Evolutionary conservation across 1,140 invertebrate species (phyloP), one percentile per base, ranked within the genome.

Genomic region (Tachypleus tridentatus): DNA sequence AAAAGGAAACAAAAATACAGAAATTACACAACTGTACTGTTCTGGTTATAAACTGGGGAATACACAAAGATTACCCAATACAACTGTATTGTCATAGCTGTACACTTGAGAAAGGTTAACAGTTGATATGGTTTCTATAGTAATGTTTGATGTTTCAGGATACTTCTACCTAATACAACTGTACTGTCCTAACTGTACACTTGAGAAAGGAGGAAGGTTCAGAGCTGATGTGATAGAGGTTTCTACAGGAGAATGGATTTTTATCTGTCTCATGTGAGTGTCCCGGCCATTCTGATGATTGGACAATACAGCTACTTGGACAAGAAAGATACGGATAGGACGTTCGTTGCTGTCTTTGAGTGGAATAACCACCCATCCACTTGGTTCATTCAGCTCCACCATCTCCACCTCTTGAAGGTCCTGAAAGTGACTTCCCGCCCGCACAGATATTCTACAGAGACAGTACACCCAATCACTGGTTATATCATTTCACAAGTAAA

Each of bases 251-350:
- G 93, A 93, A 75, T 97, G 91, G 59, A 98, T 87, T 78, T 95
- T 93, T 58, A 98, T 97, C 77, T 97, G 93, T 59, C 97, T 82
- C 81, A 99, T 89, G 75, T 99, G 97, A 6, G 96, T 98, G 73
- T 99, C 97, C 63, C 97, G 77, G 10, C 97, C 97, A 81, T 98
- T 98, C 77, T 98, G 97, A 79, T 99, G 96, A 79, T 99, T 99
- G 65, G 92, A 94, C 9, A 98, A 84, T 1, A 96, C 89, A n/a
- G 93, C 92, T 73, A 96, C 91, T 79, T 98, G 94, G 56, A 98
- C 86, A 89, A 98, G 95, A 73, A 93, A 97, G 50, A 94, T 94
- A 69, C 93, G 82, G 53, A 97, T 89, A 4, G 91, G 89, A 71
- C 86, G 83, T 50, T 92, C 88, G 71, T 87, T 85, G 47, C 89